Percentiles rank a stretch among this genome's conserved stretches.
Evolutionary conservation across 2,113 vertebrate species (phyloP).

Genomic region (Bos taurus): ARS-UCD2.0 NC_037357.1:92280501-92281000

Average conservation of each 20-base stretch:
- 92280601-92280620: not conserved
- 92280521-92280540: not conserved
- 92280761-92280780: not conserved
- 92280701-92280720: not conserved
- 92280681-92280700: not conserved
- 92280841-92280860: not conserved
- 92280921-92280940: not conserved
- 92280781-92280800: constrained; percentile 1
- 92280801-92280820: not conserved
- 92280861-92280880: constrained; percentile 13
- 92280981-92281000: not conserved
- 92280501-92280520: not conserved
- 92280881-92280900: not conserved
- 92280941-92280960: not conserved
- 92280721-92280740: not conserved
- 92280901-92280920: not conserved
- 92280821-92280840: constrained; percentile 2
- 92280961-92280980: not conserved
- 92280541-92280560: not conserved
- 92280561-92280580: not conserved
- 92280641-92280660: not conserved
- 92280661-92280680: constrained; percentile 8
- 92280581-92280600: not conserved
- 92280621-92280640: not conserved
- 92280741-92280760: not conserved